phyloP scores from a whole-genome alignment of 1,140 invertebrate genomes.

The Drosophila pallidifrons region DNA sequence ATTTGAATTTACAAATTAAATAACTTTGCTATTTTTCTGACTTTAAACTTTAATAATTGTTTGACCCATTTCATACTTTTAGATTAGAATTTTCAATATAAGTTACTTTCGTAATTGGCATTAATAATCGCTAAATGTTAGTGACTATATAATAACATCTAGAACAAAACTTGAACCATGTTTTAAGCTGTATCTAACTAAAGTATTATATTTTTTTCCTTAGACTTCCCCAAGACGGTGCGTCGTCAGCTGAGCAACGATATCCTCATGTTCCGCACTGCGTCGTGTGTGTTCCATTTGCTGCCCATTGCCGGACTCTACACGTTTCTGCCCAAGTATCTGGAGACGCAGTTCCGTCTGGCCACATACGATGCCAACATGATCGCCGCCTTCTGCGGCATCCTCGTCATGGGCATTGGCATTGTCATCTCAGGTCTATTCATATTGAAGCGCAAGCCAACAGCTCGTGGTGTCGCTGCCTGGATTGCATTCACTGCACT shows the following conservation, averaged over 20 bases:
- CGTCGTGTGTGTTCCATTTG: conserved; percentile 94
- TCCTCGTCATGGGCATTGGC: conserved; percentile 96
- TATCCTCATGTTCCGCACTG: conserved; percentile 95
- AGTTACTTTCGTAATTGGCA: too few species aligned
- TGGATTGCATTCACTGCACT: conserved; percentile 96
- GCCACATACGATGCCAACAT: conserved; percentile 95
- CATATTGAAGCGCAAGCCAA: conserved; percentile 93
- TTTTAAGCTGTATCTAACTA: not conserved
- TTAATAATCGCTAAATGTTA: too few species aligned
- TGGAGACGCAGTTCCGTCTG: conserved; percentile 95
- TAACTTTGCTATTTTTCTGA: too few species aligned
- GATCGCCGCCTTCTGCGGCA: conserved; percentile 95
- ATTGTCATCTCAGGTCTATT: conserved; percentile 95
- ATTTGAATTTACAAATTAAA: too few species aligned
- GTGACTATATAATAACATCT: too few species aligned
- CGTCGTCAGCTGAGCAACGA: conserved; percentile 94
- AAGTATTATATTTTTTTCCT: not conserved
- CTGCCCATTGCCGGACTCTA: conserved; percentile 96
- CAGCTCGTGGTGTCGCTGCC: conserved; percentile 93
- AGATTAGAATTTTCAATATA: too few species aligned
- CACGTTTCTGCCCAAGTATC: conserved; percentile 96
- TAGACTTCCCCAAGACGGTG: conserved; percentile 95
- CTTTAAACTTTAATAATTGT: too few species aligned
- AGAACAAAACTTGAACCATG: too few species aligned
- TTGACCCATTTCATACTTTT: too few species aligned